Base-by-base conservation (phyloP, 92 coral and sea anemone genomes). In the Palythoa heliodiscus region DNA sequence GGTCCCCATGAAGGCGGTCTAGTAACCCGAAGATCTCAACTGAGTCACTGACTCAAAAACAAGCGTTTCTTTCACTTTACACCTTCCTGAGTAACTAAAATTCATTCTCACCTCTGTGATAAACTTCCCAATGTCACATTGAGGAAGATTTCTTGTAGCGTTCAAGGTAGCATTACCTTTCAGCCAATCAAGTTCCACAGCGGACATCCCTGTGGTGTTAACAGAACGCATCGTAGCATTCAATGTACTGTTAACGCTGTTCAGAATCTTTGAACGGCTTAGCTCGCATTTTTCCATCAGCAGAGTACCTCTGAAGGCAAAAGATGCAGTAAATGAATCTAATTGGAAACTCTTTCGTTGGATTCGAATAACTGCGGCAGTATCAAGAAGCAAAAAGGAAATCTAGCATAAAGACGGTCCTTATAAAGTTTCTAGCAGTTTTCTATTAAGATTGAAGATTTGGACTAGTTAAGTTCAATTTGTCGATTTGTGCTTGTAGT, bases 241-340 rank as follows among this genome's bases (percentile, higher is more conserved):
- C 78, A 88, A 52, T 25, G 88, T 85, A 11, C 80, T 35, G 70
- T 86, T 79, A 53, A 93, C 87, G 64, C 58, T 86, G 74, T 64
- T 83, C 69, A 82, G 38, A 40, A 89, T 82, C 67, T 82, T 55
- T 0, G 66, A 83, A 38, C 90, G 87, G 24, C 52, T 71, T 7
- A 70, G 86, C 86, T 93, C 91, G 83, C 96, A 93, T 57, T 81
- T 84, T 9, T 91, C 87, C 96, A 93, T 84, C 90, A 91, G 86
- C 78, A 90, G 86, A 8, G 96, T 91, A 57, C 92, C 96, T 71
- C 96, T 93, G 89, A 50, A 37, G 55, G 61, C 43, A 85, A 25
- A 54, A 77, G 39, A 57, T 4, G 24, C 43, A 57, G 80, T 24
- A 52, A 50, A 20, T 53, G 38, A 12, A 39, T n/a, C 12, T 52